Base-by-base conservation (phyloP, 2,113 vertebrate species). In the Deroptyus accipitrinus region DNA sequence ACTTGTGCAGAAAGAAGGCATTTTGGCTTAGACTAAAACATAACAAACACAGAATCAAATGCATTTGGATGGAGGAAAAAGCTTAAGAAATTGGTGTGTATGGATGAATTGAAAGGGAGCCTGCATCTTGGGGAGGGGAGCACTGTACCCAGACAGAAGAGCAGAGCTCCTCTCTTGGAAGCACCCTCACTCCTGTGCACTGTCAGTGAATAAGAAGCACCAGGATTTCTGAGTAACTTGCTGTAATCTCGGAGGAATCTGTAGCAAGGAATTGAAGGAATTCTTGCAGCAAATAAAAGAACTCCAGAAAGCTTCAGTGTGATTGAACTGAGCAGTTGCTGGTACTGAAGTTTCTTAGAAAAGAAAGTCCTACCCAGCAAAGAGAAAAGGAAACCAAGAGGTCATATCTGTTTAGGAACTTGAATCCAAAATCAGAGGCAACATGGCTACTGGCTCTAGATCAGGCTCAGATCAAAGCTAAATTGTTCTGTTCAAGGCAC, bases 181-280 rank as follows among this genome's bases (percentile, higher is more conserved):
- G 5, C 9, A 41, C 7, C 17, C 31, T 80, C 0, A 0, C 35
- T 77, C 14, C 11, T 75, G 55, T 37, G 61, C 33, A 8, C 55
- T 86, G 25, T 12, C 27, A 28, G 51, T 35, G 63, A 39, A 22
- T 6, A 13, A 69, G 39, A 76, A 24, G 24, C 44, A 69, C 16
- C 72, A 39, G 39, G 44, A 33, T 39, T 92, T 48, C 59, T 3
- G 10, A 72, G 74, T 10, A 37, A 22, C 33, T 75, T 57, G 3
- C 18, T 37, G 14, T 39, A 39, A 10, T 6, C 59, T 42, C 55
- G 24, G 54, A 69, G 48, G n/a, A 78, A 24, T 17, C 41, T 49
- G 33, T 48, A 61, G 25, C 54, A 55, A 20, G 18, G 54, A 55
- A 55, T 33, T 33, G 54, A 31, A 57, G 55, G 31, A 4, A 6